phyloP scores from a whole-genome alignment of 2,113 vertebrate species.

The Daubentonia madagascariensis region DNA sequence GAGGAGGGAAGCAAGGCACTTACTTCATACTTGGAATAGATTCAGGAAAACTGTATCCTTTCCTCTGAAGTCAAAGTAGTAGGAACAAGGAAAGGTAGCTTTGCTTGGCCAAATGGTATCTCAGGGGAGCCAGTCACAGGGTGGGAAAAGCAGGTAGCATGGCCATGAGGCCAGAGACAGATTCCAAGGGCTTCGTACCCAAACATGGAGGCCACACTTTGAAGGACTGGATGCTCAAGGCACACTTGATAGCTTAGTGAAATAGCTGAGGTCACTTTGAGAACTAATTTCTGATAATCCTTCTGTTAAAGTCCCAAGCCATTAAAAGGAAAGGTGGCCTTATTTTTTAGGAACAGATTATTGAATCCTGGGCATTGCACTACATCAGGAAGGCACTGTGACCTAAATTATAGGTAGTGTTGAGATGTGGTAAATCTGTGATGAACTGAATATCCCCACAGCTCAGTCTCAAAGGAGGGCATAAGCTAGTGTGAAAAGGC shows the following conservation, averaged over 20 bases:
- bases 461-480: background rate
- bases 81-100: background rate
- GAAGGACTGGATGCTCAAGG: background rate
- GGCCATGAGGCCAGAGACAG: too few species aligned
- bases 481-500: background rate
- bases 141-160: background rate
- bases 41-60: background rate
- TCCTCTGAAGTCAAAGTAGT: background rate
- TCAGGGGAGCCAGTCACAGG: background rate
- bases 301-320: background rate
- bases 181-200: background rate
- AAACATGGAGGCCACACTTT: background rate
- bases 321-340: background rate
- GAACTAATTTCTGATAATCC: background rate
- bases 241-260: background rate
- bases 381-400: background rate
- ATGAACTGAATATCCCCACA: background rate
- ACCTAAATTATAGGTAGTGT: background rate
- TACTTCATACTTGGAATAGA: background rate
- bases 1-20: rapidly evolving
- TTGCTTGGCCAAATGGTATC: background rate
- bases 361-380: background rate
- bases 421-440: background rate
- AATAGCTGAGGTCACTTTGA: background rate
- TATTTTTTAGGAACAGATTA: background rate